Base-by-base conservation (phyloP, 2,797 vertebrate genomes). In the Helostoma temminkii region DNA sequence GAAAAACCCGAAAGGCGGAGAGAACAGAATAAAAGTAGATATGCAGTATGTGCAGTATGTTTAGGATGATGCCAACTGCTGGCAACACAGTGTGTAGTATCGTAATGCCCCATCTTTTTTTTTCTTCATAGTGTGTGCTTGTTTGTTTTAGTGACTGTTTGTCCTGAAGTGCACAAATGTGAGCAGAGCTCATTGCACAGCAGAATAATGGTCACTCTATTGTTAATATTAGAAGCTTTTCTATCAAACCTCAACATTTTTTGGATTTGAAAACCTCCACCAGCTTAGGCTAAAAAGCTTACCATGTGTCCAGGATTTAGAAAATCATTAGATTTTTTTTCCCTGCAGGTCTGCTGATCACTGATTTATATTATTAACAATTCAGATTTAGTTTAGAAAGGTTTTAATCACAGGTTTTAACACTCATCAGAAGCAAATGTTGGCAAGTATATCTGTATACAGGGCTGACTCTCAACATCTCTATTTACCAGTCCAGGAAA, bases 251-350 rank as follows among this genome's bases (percentile, higher is more conserved):
- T 69, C 62, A 65, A 49, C 21, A 42, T 37, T 72, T 34, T 80
- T 52, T 47, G 54, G 61, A 61, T 69, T 59, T 66, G 12, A 61
- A 76, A 48, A 30, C 12, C 46, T 76, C 53, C 19, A 57, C 16
- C 24, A 71, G 9, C 16, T 70, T 25, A 19, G 16, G 26, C 47
- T 36, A 32, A 66, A 73, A 61, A 49, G 8, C 3, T 14, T 21
- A 37, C 37, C 62, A 49, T 39, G 43, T 66, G 21, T 54, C 32
- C 57, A 25, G 43, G 61, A 56, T 70, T 53, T 30, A 10, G 24
- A 64, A 71, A 7, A 52, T 42, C 30, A 41, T 52, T 24, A 25
- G 37, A 30, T 25, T 25, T 12, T 28, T 71, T 12, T 42, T 48
- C 16, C 24, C 22, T 43, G 1, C 30, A 65, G 28, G 8, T 32